These are phyloP conservation scores for Lutraria lutraria DNA, from an alignment of 2,888 invertebrate species.

Conservation along the genomic window DNA sequence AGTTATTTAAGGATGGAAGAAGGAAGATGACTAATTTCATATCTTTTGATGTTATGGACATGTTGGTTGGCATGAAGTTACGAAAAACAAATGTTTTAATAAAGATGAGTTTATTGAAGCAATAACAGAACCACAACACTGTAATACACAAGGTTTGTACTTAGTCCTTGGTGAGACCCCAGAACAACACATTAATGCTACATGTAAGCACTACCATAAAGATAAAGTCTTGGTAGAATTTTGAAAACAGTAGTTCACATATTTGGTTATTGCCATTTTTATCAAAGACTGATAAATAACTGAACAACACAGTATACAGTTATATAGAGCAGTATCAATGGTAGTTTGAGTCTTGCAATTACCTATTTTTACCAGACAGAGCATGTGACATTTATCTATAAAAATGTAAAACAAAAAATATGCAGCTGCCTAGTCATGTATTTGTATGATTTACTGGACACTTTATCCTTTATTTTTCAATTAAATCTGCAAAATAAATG, in stretches of 20 bases:
- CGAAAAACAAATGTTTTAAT: not conserved
- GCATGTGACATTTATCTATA: not conserved
- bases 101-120: not conserved
- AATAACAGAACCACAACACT: not conserved
- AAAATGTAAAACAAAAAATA: not conserved
- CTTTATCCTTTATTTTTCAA: not conserved
- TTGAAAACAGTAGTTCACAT: no score
- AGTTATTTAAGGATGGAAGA: not conserved
- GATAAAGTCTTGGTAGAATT: no score
- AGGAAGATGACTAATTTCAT: slow-evolving; percentile 10
- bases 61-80: not conserved
- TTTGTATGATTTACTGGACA: not conserved
- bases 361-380: not conserved
- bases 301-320: not conserved
- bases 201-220: no score
- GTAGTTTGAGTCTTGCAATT: not conserved
- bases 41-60: not conserved
- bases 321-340: not conserved
- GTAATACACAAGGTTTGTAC: no score
- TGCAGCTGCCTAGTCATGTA: not conserved
- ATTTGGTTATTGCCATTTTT: no score
- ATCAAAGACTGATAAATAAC: no score
- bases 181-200: no score
- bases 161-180: no score
- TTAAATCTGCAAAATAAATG: not conserved